These are phyloP conservation scores for Lagopus muta DNA, from an alignment of 2,113 vertebrate genomes.

Conservation along the genomic window DNA sequence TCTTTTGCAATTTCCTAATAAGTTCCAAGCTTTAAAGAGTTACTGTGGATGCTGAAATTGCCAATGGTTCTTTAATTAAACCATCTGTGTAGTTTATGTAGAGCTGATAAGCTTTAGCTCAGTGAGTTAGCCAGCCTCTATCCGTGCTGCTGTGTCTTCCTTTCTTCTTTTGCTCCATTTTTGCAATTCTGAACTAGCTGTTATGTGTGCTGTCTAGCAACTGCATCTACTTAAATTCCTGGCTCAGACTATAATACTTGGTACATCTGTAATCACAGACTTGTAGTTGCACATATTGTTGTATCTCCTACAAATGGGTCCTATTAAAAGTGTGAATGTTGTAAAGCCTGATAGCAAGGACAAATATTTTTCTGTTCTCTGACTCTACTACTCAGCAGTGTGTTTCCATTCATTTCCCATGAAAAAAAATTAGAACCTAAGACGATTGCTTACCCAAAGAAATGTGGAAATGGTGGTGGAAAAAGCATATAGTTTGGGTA, in stretches of 20 bases:
- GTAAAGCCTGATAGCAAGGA: not conserved
- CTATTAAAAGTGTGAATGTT: not conserved
- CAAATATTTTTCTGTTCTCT: constrained; percentile 7
- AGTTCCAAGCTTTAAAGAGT: not conserved
- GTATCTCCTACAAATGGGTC: not conserved
- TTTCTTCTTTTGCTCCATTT: not conserved
- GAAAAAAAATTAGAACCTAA: not conserved
- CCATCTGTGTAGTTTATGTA: not conserved
- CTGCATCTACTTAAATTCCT: not conserved
- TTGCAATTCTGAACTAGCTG: not conserved
- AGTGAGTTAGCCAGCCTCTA: not conserved
- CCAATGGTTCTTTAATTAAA: not conserved
- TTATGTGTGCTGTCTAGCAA: not conserved
- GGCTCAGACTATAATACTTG: not conserved
- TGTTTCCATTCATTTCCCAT: not conserved
- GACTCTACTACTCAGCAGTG: not conserved
- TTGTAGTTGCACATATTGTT: not conserved
- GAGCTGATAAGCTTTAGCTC: not conserved
- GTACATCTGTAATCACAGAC: not conserved
- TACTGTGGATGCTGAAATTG: not conserved
- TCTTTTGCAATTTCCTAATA: not conserved
- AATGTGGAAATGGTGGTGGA: not conserved
- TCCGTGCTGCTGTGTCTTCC: not conserved
- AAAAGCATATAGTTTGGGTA: not conserved
- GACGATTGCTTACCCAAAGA: not conserved